phyloP scores from a whole-genome alignment of 2,113 vertebrate species.

The Galbula dea region DNA sequence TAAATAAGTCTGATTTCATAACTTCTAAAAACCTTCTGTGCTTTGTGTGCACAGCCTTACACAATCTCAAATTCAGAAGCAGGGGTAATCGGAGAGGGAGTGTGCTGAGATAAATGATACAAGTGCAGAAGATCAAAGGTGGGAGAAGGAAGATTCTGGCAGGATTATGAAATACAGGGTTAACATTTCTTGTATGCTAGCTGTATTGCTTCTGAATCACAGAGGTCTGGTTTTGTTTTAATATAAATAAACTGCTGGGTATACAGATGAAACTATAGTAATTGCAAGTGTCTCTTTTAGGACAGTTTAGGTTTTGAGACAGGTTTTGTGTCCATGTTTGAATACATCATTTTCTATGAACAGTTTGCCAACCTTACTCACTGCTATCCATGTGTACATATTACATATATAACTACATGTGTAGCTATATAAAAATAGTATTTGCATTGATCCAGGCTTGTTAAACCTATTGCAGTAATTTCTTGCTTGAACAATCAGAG shows the following conservation, averaged over 20 bases:
- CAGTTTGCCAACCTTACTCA: background rate
- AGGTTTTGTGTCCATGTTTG: background rate
- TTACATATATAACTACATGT: rapidly evolving
- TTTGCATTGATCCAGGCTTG: background rate
- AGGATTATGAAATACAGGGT: background rate
- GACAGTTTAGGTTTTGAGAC: background rate
- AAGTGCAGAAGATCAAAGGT: background rate
- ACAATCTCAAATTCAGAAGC: background rate
- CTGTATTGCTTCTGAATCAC: background rate
- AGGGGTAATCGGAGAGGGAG: background rate
- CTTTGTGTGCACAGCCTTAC: background rate
- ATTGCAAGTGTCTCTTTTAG: background rate
- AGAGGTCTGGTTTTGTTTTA: background rate
- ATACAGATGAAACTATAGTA: background rate
- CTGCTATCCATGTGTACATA: background rate
- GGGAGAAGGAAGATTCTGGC: background rate
- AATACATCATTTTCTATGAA: background rate
- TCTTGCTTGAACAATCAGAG: background rate
- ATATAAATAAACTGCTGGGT: background rate
- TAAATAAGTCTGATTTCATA: background rate
- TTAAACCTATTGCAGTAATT: background rate
- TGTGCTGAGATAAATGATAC: background rate
- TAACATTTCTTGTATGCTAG: background rate
- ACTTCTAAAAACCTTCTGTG: background rate
- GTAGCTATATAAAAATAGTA: background rate